phyloP scores from a whole-genome alignment of 2,113 vertebrate species.

The Tautogolabrus adspersus region DNA sequence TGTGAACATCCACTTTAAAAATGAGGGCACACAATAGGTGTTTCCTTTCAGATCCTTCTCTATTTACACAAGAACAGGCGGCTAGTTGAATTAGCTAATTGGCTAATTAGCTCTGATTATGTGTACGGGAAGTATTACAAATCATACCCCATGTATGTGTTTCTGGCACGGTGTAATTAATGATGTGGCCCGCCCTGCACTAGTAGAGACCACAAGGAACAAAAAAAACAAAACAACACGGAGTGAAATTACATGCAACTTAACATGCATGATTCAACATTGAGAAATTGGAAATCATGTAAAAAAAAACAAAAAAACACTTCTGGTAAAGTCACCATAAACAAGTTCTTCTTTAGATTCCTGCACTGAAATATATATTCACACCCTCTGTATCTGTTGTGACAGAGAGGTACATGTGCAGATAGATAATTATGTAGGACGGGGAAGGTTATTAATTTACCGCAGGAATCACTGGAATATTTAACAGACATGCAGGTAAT shows the following conservation, averaged over 20 bases:
- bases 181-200: slow-evolving; percentile 15
- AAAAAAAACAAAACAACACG: slow-evolving; percentile 21
- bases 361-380: not conserved
- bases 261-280: slow-evolving; percentile 76
- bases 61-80: slow-evolving; percentile 47
- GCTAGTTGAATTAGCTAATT: slow-evolving; percentile 56
- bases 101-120: slow-evolving; percentile 45
- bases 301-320: not conserved
- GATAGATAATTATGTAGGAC: slow-evolving; percentile 4
- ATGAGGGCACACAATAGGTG: slow-evolving; percentile 33
- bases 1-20: slow-evolving; percentile 14
- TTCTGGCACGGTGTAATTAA: slow-evolving; percentile 46
- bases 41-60: slow-evolving; percentile 19
- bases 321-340: not conserved
- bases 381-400: not conserved
- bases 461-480: slow-evolving; percentile 32
- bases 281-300: slow-evolving; percentile 64
- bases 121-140: not conserved
- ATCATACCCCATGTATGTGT: not conserved
- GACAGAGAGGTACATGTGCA: slow-evolving; percentile 1
- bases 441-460: slow-evolving; percentile 34
- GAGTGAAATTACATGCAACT: slow-evolving; percentile 66
- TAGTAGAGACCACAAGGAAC: slow-evolving; percentile 28
- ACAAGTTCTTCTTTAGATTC: slow-evolving; percentile 7
- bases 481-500: slow-evolving; percentile 45